These are phyloP conservation scores for Chlorocebus sabaeus DNA, from an alignment of 2,113 vertebrate genomes.

Conservation along the genomic window DNA sequence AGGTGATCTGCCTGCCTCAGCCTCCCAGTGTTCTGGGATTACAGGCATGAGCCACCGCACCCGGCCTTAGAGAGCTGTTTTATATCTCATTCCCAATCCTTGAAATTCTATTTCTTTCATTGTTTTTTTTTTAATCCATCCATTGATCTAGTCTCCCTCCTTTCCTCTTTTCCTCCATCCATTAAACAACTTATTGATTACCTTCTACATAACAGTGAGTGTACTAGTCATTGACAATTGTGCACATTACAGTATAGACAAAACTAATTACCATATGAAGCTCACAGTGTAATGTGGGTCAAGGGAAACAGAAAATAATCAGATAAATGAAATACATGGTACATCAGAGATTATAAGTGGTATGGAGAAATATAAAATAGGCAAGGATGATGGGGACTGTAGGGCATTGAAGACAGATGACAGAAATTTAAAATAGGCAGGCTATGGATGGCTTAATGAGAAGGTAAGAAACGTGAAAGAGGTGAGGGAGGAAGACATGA, in stretches of 20 bases:
- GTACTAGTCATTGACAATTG: background rate
- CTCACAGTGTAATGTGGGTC: background rate
- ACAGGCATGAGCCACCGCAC: too few relatives aligned
- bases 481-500: background rate
- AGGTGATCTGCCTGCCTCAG: too few relatives aligned
- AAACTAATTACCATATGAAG: background rate
- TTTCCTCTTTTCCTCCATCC: too few relatives aligned
- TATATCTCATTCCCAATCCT: background rate
- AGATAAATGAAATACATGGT: background rate
- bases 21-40: too few relatives aligned
- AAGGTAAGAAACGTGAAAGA: background rate
- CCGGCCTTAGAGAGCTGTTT: background rate
- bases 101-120: background rate
- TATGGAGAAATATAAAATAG: constrained; percentile 33
- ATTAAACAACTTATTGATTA: background rate
- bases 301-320: background rate
- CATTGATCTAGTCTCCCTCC: background rate
- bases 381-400: background rate
- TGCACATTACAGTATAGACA: background rate
- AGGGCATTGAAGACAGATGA: background rate
- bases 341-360: background rate
- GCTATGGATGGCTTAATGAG: background rate
- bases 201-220: background rate
- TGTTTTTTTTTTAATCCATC: background rate
- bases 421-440: background rate